Conservation (phyloP, 2,797 vertebrate genomes). For the Sebastes umbrosus region DNA sequence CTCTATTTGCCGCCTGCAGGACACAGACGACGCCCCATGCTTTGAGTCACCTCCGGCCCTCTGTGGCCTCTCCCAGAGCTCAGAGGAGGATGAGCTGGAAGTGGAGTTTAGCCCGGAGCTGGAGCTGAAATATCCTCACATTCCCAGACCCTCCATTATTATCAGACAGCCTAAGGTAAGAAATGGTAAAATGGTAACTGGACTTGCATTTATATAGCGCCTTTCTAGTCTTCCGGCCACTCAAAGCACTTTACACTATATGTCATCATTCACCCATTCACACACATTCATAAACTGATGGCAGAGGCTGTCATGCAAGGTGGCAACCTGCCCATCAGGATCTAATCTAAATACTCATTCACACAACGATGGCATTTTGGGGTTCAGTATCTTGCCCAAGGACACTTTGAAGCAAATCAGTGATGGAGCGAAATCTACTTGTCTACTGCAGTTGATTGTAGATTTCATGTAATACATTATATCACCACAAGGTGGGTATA, state of each 20-base stretch:
- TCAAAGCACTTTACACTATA: too few species aligned
- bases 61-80: constrained; percentile 47
- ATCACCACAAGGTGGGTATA: constrained; percentile 60
- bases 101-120: constrained; percentile 51
- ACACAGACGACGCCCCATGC: constrained; percentile 16
- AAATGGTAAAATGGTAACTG: not conserved
- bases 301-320: too few species aligned
- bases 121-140: constrained; percentile 70
- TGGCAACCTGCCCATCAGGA: too few species aligned
- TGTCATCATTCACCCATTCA: too few species aligned
- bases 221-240: too few species aligned
- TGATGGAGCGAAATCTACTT: not conserved
- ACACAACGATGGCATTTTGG: too few species aligned
- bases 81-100: constrained; percentile 66
- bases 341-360: too few species aligned
- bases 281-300: too few species aligned
- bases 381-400: too few species aligned
- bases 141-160: constrained; percentile 84
- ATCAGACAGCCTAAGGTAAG: constrained; percentile 73
- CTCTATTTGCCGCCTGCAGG: constrained; percentile 35
- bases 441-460: not conserved
- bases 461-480: constrained; percentile 20
- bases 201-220: too few species aligned
- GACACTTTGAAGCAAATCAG: not conserved
- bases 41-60: constrained; percentile 36